Base-by-base conservation (phyloP, 2,888 invertebrate genomes). In the Aromia moschata region DNA sequence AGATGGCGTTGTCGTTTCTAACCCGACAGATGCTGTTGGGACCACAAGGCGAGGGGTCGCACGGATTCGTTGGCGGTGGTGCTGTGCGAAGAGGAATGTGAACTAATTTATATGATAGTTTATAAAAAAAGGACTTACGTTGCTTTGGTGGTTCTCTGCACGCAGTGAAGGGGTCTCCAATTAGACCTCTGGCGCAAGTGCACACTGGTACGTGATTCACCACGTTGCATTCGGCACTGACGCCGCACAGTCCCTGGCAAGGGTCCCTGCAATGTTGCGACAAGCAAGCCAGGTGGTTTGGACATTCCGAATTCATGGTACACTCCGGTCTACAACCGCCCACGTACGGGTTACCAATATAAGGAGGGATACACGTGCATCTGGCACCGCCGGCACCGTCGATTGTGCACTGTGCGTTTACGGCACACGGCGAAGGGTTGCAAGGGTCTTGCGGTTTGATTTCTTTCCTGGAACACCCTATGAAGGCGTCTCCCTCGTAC, bases 301-400 rank as follows among this genome's bases (percentile, higher is more conserved):
- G 85, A 77, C 94, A 94, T 73, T 94, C 93, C 0, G 91, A 86
- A 77, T 90, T 93, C 65, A 89, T 87, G 9, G 89, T 86, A 78
- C 94, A 94, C 81, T 94, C 94, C 1, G 94, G 94, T 63, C 90
- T 85, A 74, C 94, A 95, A 25, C 93, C 93, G 12, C 91, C 89
- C 11, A 87, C 86, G 75, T 93, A 94, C 2, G 94, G 93, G 82
- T 95, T 92, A 5, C 94, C 94, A 62, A 92, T 88, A 73, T 93
- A 93, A 2, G 93, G 93, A 57, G 93, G 91, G 74, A 94, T 92
- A 74, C 94, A 95, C n/a, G 85, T 84, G 77, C 95, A 95, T 68
- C 88, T 86, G 0, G 90, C 88, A 18, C 84, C 82, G 12, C 89
- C 88, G 18, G 84, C 82, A 12, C 89, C 88, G 70, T 90, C 88